Evolutionary conservation across 2,797 vertebrate genomes (phyloP), one percentile per base, ranked within the genome.

Genomic region (Perodicticus potto): DNA sequence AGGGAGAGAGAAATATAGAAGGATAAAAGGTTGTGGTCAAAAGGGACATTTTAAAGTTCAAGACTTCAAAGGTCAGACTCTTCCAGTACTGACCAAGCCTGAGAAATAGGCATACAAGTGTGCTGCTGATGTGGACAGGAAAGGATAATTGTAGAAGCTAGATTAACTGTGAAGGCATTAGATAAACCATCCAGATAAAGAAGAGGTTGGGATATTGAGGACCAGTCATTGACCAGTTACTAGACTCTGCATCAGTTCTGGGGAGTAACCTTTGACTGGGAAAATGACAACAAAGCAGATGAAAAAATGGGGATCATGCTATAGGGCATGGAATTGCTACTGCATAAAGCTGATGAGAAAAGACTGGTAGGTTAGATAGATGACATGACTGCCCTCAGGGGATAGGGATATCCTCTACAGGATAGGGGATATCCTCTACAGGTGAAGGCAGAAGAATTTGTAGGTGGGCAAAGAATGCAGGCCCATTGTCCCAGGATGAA

Each of bases 1-100:
- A 94, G 49, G 10, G 55, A 83, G n/a, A 63, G 53, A 88, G 83
- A 90, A 59, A 90, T 80, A 88, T 16, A 94, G 40, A 84, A 80
- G 8, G 61, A 78, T 73, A 89, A 80, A 32, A 72, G 29, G 49
- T 19, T 90, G 67, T 86, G 80, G 73, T 91, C 85, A 89, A 45
- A 84, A n/a, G 89, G 67, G 61, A 76, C 92, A 80, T 43, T 91
- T 65, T 32, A 2, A 37, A 91, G 73, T 43, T 29, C 2, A 93
- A 90, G 65, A 76, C 27, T 83, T 90, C 53, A 95, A 95, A 83
- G 70, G 49, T 69, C 78, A 82, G 5, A 14, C 20, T 89, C 69
- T 92, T 80, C 43, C 14, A 37, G 43, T 49, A 49, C 53, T 92
- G 86, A 87, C 49, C 22, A 53, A 81, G 32, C n/a, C 70, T 22